These are phyloP conservation scores for Coenonympha arcania DNA, from an alignment of 2,888 invertebrate species.

Conservation along the genomic window DNA sequence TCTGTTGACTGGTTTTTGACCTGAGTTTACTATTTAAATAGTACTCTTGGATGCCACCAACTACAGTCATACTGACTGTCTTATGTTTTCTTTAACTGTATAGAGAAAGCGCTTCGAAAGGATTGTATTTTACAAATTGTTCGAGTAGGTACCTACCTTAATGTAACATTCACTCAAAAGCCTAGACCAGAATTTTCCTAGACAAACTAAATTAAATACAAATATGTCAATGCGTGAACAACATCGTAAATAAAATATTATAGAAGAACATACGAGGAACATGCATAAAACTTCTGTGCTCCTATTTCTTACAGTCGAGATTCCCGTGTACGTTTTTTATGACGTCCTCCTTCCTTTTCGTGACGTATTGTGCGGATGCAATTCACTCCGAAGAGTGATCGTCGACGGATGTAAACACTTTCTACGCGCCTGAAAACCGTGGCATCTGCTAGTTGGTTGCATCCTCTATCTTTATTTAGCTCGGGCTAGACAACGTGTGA, in stretches of 20 bases:
- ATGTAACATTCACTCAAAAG: too few relatives aligned
- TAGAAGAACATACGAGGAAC: too few relatives aligned
- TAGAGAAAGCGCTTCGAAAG: too few relatives aligned
- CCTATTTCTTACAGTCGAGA: constrained; percentile 3
- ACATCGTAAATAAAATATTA: too few relatives aligned
- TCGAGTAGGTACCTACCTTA: too few relatives aligned
- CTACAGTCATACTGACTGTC: too few relatives aligned
- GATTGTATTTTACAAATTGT: too few relatives aligned
- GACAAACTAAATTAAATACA: too few relatives aligned
- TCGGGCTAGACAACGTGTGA: background rate
- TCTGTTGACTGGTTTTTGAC: background rate
- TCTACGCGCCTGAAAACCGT: constrained; percentile 30
- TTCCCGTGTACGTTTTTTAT: background rate
- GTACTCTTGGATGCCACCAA: too few relatives aligned
- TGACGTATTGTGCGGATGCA: constrained; percentile 29
- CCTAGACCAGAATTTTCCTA: too few relatives aligned
- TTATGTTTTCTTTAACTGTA: too few relatives aligned
- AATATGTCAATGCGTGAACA: too few relatives aligned
- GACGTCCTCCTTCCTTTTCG: background rate
- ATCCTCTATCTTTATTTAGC: constrained; percentile 10
- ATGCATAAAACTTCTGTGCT: background rate
- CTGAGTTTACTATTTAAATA: background rate
- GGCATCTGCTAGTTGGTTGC: constrained; percentile 9
- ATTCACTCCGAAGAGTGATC: constrained; percentile 33
- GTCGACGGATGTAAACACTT: constrained; percentile 64